Percentiles rank a stretch among this genome's conserved stretches.
Evolutionary conservation across 1,140 invertebrate genomes (phyloP).

Genomic region (Anadara kagoshimensis): DNA sequence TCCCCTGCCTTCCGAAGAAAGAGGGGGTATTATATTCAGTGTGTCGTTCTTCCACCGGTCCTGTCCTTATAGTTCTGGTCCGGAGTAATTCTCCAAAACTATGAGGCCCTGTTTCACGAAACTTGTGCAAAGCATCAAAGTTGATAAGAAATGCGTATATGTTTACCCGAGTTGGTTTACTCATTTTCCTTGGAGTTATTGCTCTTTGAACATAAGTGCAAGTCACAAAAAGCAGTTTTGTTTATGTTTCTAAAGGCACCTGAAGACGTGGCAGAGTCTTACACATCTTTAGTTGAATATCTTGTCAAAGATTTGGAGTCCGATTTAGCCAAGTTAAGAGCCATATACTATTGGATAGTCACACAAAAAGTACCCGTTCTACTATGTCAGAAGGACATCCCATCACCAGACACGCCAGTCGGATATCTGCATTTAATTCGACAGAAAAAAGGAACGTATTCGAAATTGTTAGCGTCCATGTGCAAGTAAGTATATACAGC

Average conservation of each 20-base stretch:
- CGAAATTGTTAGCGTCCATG: constrained; percentile 48
- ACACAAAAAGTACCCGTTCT: constrained; percentile 38
- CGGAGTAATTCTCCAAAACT: not conserved
- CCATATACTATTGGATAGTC: constrained; percentile 52
- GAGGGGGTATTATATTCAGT: not conserved
- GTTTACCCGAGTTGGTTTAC: not conserved
- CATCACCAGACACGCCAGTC: constrained; percentile 40
- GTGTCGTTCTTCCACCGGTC: not conserved
- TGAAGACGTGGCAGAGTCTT: constrained; percentile 18
- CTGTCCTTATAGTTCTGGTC: not conserved
- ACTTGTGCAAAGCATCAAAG: not conserved
- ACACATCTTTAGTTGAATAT: constrained; percentile 38
- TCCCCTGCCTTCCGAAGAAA: not conserved
- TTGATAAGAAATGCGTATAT: not conserved
- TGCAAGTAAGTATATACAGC: constrained; percentile 55
- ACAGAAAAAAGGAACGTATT: constrained; percentile 39
- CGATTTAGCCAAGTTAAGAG: constrained; percentile 44
- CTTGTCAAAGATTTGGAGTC: constrained; percentile 35
- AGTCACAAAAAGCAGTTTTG: not conserved
- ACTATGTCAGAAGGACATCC: constrained; percentile 29
- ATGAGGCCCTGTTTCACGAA: too few relatives aligned
- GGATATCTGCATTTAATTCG: constrained; percentile 51
- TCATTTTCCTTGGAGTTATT: too few relatives aligned
- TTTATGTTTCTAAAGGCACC: constrained; percentile 34
- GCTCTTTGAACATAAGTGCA: too few relatives aligned